These are phyloP conservation scores for Autographa gamma DNA, from an alignment of 2,888 invertebrate species.

Conservation along the genomic window DNA sequence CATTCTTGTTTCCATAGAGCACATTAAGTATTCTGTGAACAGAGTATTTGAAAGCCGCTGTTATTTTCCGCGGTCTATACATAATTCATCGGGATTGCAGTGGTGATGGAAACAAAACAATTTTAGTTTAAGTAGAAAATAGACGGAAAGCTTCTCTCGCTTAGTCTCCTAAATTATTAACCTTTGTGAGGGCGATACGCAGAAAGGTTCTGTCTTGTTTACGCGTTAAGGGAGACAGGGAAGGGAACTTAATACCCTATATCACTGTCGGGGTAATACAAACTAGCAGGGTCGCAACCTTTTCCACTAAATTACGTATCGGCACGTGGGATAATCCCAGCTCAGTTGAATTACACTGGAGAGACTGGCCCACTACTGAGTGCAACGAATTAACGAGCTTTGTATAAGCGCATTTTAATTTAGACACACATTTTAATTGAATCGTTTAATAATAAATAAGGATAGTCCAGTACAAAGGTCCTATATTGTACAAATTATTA, in stretches of 20 bases:
- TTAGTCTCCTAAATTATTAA: slow-evolving; percentile 88
- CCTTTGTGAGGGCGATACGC: slow-evolving; percentile 84
- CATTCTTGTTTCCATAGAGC: slow-evolving; percentile 35
- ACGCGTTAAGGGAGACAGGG: slow-evolving; percentile 87
- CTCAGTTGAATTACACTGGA: slow-evolving; percentile 82
- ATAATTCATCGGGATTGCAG: slow-evolving; percentile 73
- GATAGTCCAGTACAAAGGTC: neutral
- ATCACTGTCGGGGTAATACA: slow-evolving; percentile 88
- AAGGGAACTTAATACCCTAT: slow-evolving; percentile 88
- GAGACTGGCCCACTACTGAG: slow-evolving; percentile 70
- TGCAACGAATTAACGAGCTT: slow-evolving; percentile 67
- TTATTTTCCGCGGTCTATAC: slow-evolving; percentile 61
- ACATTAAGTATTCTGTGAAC: slow-evolving; percentile 58
- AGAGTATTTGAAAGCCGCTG: slow-evolving; percentile 60
- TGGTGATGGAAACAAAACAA: slow-evolving; percentile 79
- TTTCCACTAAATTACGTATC: slow-evolving; percentile 89
- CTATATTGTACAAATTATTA: slow-evolving; percentile 8
- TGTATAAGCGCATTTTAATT: slow-evolving; percentile 28
- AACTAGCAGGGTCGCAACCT: slow-evolving; percentile 88
- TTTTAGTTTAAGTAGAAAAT: slow-evolving; percentile 82
- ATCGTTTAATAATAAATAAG: slow-evolving; percentile 10
- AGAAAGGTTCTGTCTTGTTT: slow-evolving; percentile 88
- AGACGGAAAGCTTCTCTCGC: slow-evolving; percentile 77
- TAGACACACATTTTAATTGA: slow-evolving; percentile 19
- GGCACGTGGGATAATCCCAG: slow-evolving; percentile 85